Percentiles rank a stretch among this genome's conserved stretches.
phyloP scores from a whole-genome alignment of 2,113 vertebrate species.

The Odocoileus virginianus region DNA sequence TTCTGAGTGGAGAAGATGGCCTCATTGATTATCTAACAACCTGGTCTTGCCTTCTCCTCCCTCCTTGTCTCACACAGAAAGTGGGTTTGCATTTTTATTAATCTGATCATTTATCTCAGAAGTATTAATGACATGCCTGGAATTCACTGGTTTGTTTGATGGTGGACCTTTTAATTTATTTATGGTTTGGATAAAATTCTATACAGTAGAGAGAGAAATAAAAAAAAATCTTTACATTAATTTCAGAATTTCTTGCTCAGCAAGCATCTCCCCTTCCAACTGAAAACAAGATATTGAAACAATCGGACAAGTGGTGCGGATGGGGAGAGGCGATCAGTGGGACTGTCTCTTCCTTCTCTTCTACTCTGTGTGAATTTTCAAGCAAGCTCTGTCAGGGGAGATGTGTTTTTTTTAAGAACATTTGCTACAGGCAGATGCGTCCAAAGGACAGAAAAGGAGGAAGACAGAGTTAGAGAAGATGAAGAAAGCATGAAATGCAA shows the following conservation, averaged over 20 bases:
- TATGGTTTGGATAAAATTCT: neutral
- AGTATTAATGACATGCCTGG: neutral
- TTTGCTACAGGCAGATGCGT: neutral
- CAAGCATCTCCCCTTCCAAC: neutral
- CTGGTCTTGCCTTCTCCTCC: neutral
- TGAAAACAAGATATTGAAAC: neutral
- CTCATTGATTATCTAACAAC: neutral
- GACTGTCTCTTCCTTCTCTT: neutral
- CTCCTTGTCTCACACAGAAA: neutral
- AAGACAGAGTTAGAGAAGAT: neutral
- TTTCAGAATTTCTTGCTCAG: conserved; percentile 16
- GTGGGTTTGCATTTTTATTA: neutral
- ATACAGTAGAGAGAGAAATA: neutral
- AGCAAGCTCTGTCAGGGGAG: neutral
- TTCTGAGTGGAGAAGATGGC: neutral
- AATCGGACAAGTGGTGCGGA: neutral
- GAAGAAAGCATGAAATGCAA: neutral
- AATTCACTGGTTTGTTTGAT: neutral
- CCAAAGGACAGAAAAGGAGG: neutral
- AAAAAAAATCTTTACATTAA: neutral
- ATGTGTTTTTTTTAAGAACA: neutral
- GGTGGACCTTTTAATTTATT: neutral
- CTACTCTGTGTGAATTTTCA: neutral
- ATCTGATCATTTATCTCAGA: neutral
- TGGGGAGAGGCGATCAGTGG: neutral